phyloP scores from a whole-genome alignment of 2,797 vertebrate species.

The Fistularia commersonii region DNA sequence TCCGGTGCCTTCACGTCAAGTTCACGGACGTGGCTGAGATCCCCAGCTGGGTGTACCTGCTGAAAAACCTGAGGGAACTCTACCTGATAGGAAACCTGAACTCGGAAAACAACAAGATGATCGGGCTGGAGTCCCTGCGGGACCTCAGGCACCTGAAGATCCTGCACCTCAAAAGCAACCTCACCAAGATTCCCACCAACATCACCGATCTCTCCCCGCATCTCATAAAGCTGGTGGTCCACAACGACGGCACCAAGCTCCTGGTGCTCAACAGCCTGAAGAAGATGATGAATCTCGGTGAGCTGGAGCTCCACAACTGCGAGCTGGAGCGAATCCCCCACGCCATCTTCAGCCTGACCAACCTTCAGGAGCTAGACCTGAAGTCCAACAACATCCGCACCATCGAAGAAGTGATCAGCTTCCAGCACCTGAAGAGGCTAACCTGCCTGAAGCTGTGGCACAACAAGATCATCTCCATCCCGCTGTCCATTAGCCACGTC shows the following conservation, averaged over 20 bases:
- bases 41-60: conserved; percentile 93
- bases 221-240: conserved; percentile 90
- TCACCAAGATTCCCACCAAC: conserved; percentile 98
- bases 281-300: conserved; percentile 96
- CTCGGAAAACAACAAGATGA: conserved; percentile 99
- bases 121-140: conserved; percentile 93
- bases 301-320: conserved; percentile 94
- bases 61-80: conserved; percentile 91
- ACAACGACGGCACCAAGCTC: conserved; percentile 97
- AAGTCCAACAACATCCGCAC: conserved; percentile 96
- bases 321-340: conserved; percentile 97
- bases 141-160: conserved; percentile 93
- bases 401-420: conserved; percentile 98
- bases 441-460: conserved; percentile 97
- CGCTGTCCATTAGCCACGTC: conserved; percentile 90
- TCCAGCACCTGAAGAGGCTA: conserved; percentile 96
- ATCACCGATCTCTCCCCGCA: conserved; percentile 96
- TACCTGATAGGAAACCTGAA: conserved; percentile 95
- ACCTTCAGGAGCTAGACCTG: conserved; percentile 94
- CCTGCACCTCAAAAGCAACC: conserved; percentile 95
- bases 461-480: conserved; percentile 96
- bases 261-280: conserved; percentile 96
- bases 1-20: conserved; percentile 97
- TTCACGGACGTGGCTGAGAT: conserved; percentile 98
- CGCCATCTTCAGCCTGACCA: conserved; percentile 95